phyloP scores from a whole-genome alignment of 2,797 vertebrate species.

The Xyrichtys novacula region DNA sequence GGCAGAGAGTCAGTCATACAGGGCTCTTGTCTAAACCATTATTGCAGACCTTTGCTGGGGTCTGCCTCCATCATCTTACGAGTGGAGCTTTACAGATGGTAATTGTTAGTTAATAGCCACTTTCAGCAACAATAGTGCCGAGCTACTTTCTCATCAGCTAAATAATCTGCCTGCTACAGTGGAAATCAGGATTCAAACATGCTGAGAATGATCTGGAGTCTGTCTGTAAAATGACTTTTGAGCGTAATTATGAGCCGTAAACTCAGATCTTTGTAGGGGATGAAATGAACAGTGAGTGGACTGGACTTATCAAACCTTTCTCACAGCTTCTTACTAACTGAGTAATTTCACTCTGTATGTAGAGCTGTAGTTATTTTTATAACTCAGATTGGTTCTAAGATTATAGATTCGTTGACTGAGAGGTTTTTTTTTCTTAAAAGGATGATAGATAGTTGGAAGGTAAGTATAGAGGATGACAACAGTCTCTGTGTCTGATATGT shows the following conservation, averaged over 20 bases:
- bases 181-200: conserved; percentile 6
- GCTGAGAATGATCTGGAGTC: conserved; percentile 1
- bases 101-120: conserved; percentile 54
- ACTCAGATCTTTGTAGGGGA: too few relatives aligned
- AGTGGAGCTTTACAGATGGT: conserved; percentile 34
- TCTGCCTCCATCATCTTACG: conserved; percentile 41
- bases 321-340: too few relatives aligned
- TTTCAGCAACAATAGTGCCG: conserved; percentile 27
- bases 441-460: too few relatives aligned
- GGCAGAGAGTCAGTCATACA: conserved; percentile 33
- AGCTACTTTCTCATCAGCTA: conserved; percentile 28
- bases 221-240: conserved; percentile 6
- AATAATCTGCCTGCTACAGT: conserved; percentile 20
- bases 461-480: too few relatives aligned
- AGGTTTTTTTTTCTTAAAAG: too few relatives aligned
- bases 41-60: conserved; percentile 48
- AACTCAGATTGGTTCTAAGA: too few relatives aligned
- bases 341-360: too few relatives aligned
- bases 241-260: not conserved
- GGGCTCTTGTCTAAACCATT: conserved; percentile 40
- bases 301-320: too few relatives aligned
- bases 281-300: too few relatives aligned
- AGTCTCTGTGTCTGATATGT: too few relatives aligned
- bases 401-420: too few relatives aligned
- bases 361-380: too few relatives aligned